phyloP scores from a whole-genome alignment of 1,140 invertebrate species.

The Aphelenchoides besseyi region DNA sequence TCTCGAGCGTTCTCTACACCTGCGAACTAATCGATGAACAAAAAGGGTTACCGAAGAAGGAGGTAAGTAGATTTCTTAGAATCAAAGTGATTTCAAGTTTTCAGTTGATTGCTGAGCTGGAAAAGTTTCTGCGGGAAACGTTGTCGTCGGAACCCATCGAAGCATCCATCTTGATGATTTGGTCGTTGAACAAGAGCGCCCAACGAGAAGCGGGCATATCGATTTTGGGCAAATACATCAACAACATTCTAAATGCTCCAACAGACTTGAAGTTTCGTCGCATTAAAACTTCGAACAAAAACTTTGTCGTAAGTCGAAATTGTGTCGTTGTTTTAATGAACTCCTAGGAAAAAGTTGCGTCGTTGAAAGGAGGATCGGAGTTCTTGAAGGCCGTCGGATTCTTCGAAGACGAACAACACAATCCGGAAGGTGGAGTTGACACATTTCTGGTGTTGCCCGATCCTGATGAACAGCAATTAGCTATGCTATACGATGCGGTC shows the following conservation, averaged over 20 bases:
- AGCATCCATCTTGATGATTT: constrained; percentile 35
- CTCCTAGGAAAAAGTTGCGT: constrained; percentile 39
- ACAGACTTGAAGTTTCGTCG: constrained; percentile 34
- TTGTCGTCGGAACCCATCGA: constrained; percentile 32
- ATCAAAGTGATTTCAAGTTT: constrained; percentile 11
- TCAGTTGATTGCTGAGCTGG: constrained; percentile 36
- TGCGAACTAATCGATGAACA: constrained; percentile 46
- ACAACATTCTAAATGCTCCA: constrained; percentile 40
- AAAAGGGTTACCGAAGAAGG: constrained; percentile 37
- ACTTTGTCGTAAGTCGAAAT: constrained; percentile 34
- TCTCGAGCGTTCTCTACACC: constrained; percentile 39
- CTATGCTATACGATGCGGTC: constrained; percentile 27
- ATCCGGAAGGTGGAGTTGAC: constrained; percentile 14
- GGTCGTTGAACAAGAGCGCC: constrained; percentile 34
- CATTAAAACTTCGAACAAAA: constrained; percentile 37
- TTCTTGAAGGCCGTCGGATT: constrained; percentile 44
- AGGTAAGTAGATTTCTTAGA: constrained; percentile 30
- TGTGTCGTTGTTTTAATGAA: constrained; percentile 16
- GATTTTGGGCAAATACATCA: constrained; percentile 39
- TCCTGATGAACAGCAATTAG: neutral
- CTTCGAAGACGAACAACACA: constrained; percentile 13
- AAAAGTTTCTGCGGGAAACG: constrained; percentile 31
- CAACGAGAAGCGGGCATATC: constrained; percentile 17
- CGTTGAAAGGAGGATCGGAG: constrained; percentile 38
- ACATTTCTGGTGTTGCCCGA: constrained; percentile 24